These are phyloP conservation scores for Sinella curviseta DNA, from an alignment of 1,140 invertebrate species.

Conservation along the genomic window DNA sequence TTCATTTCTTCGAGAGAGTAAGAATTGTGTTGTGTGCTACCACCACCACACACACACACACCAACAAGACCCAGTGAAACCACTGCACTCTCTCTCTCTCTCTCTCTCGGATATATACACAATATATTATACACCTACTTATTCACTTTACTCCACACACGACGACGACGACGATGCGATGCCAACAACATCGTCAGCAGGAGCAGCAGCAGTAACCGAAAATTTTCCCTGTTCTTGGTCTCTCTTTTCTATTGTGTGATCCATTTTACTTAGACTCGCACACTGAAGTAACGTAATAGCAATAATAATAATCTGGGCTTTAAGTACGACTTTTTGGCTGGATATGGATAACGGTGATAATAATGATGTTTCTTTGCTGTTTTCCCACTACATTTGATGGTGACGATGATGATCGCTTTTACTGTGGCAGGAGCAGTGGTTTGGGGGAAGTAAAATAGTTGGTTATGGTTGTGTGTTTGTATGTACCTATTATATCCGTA, in stretches of 20 bases:
- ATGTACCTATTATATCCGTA: background rate
- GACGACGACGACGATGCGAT: background rate
- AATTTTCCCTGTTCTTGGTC: background rate
- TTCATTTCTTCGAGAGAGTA: background rate
- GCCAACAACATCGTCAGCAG: background rate
- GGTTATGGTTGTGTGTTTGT: background rate
- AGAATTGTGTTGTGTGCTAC: background rate
- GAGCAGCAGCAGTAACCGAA: background rate
- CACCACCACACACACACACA: background rate
- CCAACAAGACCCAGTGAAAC: too few species aligned
- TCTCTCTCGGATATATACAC: too few species aligned
- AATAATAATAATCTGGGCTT: background rate
- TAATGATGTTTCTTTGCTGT: constrained; percentile 19
- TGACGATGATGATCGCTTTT: background rate
- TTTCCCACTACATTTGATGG: background rate
- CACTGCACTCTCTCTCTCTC: too few species aligned
- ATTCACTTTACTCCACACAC: background rate
- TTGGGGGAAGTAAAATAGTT: background rate
- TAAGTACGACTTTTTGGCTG: background rate
- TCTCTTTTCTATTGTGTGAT: background rate
- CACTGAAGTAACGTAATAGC: background rate
- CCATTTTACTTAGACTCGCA: background rate
- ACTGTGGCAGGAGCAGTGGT: background rate
- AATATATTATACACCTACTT: background rate
- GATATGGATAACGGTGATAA: background rate